phyloP scores from a whole-genome alignment of 1,140 invertebrate genomes.

The Fopius arisanus region DNA sequence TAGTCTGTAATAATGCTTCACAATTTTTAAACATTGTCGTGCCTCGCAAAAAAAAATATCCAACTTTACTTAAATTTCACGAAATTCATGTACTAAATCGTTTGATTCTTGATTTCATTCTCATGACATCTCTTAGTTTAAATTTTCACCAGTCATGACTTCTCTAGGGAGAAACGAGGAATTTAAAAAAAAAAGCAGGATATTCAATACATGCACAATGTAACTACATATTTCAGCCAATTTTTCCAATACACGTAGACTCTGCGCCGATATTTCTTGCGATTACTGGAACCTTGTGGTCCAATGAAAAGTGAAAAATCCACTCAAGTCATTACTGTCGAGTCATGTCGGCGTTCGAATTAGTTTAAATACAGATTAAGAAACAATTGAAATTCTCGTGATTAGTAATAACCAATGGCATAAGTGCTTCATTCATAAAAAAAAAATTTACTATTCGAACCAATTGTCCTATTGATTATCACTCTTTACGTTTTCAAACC shows the following conservation, averaged over 20 bases:
- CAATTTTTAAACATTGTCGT: slow-evolving; percentile 4
- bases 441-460: background rate
- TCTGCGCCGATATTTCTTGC: background rate
- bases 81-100: background rate
- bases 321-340: background rate
- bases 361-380: background rate
- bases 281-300: background rate
- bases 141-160: background rate
- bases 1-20: slow-evolving; percentile 8
- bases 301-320: too few relatives aligned
- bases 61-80: background rate
- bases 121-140: background rate
- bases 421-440: background rate
- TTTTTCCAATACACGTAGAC: background rate
- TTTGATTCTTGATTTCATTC: background rate
- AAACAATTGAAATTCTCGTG: background rate
- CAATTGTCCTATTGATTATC: background rate
- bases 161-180: background rate
- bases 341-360: background rate
- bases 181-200: background rate
- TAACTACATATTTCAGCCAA: background rate
- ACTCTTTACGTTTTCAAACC: background rate
- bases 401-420: background rate
- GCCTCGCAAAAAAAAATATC: background rate
- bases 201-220: background rate